phyloP scores from a whole-genome alignment of 2,113 vertebrate genomes.

The Phaethon lepturus region DNA sequence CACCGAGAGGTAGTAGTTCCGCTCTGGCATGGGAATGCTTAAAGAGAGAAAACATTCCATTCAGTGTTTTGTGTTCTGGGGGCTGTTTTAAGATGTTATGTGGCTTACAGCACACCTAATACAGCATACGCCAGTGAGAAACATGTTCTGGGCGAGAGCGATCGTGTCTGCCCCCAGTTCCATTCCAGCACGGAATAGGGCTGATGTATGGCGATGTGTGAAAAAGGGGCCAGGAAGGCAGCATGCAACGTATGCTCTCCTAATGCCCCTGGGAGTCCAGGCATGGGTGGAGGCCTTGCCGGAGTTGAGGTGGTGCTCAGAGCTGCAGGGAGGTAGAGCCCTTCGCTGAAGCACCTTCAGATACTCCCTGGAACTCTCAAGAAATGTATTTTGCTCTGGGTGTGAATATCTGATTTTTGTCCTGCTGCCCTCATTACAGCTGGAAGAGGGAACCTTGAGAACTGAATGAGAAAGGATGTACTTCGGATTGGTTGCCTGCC shows the following conservation, averaged over 20 bases:
- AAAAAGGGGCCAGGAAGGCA: not conserved
- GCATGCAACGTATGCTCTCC: rapidly evolving
- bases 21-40: not conserved
- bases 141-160: not conserved
- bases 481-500: not conserved
- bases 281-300: not conserved
- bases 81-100: not conserved
- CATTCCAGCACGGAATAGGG: not conserved
- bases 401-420: not conserved
- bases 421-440: not conserved
- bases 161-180: not conserved
- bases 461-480: not conserved
- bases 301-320: not conserved
- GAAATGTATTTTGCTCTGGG: not conserved
- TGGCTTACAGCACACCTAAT: not conserved
- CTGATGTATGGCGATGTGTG: not conserved
- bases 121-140: not conserved
- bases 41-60: not conserved
- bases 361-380: not conserved
- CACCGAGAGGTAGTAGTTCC: not conserved
- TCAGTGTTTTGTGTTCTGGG: not conserved
- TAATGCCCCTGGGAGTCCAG: not conserved
- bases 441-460: not conserved
- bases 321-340: not conserved
- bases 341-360: not conserved